phyloP scores from a whole-genome alignment of 2,888 invertebrate species.

The Eudasyphora cyanicolor region DNA sequence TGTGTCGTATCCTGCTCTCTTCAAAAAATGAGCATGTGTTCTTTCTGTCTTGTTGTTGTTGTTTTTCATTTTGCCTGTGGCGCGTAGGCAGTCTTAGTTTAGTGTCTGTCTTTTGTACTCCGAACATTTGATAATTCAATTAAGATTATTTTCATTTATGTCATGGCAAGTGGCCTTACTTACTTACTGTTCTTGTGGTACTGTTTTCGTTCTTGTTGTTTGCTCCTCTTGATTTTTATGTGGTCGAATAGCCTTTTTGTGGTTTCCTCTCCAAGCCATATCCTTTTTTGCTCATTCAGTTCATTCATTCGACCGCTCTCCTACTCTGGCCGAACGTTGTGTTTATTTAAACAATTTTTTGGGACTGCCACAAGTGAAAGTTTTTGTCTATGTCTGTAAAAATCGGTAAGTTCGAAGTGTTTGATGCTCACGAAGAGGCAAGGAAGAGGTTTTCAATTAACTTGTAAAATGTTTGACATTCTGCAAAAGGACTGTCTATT shows the following conservation, averaged over 20 bases:
- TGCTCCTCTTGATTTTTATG: not conserved
- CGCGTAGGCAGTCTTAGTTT: not conserved
- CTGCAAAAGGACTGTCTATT: conserved; percentile 18
- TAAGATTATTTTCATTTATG: conserved; percentile 46
- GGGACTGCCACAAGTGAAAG: not conserved
- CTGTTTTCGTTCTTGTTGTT: not conserved
- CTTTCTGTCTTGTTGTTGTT: not conserved
- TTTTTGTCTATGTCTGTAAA: not conserved
- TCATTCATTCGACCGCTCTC: no score
- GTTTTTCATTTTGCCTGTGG: not conserved
- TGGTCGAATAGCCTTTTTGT: conserved; percentile 24
- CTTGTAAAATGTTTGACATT: conserved; percentile 38
- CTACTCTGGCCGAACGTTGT: not conserved
- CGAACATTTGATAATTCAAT: conserved; percentile 58
- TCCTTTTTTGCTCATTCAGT: not conserved
- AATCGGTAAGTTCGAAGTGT: not conserved
- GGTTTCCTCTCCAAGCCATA: not conserved
- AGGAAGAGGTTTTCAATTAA: conserved; percentile 56
- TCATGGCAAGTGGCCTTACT: not conserved
- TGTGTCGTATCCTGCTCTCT: no score
- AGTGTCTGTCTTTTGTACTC: conserved; percentile 24
- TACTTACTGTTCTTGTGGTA: not conserved
- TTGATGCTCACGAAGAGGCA: not conserved
- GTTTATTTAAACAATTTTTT: conserved; percentile 49
- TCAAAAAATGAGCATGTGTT: no score